Evolutionary conservation across 2,797 vertebrate genomes (phyloP), one percentile per base, ranked within the genome.

Genomic region (Diceros bicornis): DNA sequence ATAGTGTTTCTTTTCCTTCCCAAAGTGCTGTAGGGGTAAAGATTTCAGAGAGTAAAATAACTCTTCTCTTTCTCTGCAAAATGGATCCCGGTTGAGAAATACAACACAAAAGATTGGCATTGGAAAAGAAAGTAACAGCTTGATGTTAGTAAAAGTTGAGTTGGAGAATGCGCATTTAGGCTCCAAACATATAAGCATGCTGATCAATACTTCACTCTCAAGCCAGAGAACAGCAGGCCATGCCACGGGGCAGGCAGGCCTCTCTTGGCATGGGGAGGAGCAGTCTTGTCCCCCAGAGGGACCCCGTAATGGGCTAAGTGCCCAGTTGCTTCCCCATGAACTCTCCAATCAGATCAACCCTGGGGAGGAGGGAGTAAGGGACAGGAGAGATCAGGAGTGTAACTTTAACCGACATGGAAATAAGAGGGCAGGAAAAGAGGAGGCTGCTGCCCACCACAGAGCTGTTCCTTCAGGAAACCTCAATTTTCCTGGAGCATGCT

Each of bases 141-240:
- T 75, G 7, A 12, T 0, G 7, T 77, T 66, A 20, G 44, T 59
- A 57, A 37, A 50, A 75, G 16, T 61, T 41, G 41, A 50, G 23
- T 10, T 90, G 41, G 55, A 69, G 50, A 62, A 77, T 25, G 50
- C 68, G 61, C 11, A 37, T 50, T 50, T 66, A 66, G 55, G 18
- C 17, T 23, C 9, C 12, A 85, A 32, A 57, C 44, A 61, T 62
- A 52, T 10, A 21, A 59, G 14, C 32, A 44, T 90, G 69, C 74
- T 89, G 50, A 52, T 52, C 50, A 59, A 79, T 11, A 72, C 32
- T 87, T 50, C 17, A 23, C 1, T 7, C 50, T 20, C 32, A 83
- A 92, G 61, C 10, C 52, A 47, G 91, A 91, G 78, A 89, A 84
- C 62, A 74, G 34, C 25, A 64, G 47, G 34, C 13, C n/a, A 57